Percentiles rank a stretch among this genome's conserved stretches.
phyloP scores from a whole-genome alignment of 2,888 invertebrate genomes.

The Steinernema carpocapsae region DNA sequence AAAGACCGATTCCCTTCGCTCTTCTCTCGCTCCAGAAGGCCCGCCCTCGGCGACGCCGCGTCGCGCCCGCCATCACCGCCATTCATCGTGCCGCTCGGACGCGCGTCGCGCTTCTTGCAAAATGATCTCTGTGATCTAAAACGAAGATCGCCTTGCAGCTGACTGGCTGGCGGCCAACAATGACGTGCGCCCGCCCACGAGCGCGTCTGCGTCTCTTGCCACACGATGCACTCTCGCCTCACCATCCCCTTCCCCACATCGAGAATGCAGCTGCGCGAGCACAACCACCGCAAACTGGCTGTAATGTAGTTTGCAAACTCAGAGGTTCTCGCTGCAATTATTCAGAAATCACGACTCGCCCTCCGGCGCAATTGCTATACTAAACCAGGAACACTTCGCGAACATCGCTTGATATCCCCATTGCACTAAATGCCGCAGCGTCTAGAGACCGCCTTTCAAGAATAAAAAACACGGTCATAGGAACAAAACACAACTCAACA shows the following conservation, averaged over 20 bases:
- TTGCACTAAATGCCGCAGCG: neutral
- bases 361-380: slow-evolving; percentile 24
- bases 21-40: slow-evolving; percentile 32
- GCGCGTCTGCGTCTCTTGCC: slow-evolving; percentile 31
- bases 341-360: slow-evolving; percentile 28
- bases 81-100: slow-evolving; percentile 36
- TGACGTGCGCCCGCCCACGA: slow-evolving; percentile 34
- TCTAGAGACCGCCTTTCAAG: neutral
- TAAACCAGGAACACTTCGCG: slow-evolving; percentile 8
- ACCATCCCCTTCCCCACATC: slow-evolving; percentile 28
- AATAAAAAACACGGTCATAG: neutral
- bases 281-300: slow-evolving; percentile 32
- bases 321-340: slow-evolving; percentile 31
- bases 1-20: slow-evolving; percentile 35
- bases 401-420: slow-evolving; percentile 1
- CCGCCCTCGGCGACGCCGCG: slow-evolving; percentile 35
- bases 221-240: slow-evolving; percentile 19
- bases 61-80: slow-evolving; percentile 30
- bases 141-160: slow-evolving; percentile 35
- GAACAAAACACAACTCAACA: slow-evolving; percentile 29
- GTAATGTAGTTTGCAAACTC: slow-evolving; percentile 35
- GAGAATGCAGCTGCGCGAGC: slow-evolving; percentile 32
- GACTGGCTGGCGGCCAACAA: slow-evolving; percentile 34
- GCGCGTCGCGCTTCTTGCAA: slow-evolving; percentile 35
- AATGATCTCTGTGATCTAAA: slow-evolving; percentile 35